phyloP scores from a whole-genome alignment of 2,888 invertebrate genomes.

The Reticulitermes lucifugus region DNA sequence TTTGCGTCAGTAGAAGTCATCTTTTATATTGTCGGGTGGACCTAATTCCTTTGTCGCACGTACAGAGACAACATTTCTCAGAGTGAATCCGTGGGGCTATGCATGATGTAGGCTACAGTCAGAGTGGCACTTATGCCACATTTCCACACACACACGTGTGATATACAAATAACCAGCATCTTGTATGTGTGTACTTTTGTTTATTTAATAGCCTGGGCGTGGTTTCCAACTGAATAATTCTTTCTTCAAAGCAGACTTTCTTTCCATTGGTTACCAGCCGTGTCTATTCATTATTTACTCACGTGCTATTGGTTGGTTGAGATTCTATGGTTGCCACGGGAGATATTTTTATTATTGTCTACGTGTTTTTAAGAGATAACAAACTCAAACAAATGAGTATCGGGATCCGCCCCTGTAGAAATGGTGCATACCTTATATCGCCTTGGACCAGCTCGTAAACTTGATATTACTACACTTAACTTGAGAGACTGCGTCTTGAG shows the following conservation, averaged over 20 bases:
- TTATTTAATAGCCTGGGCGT: conserved; percentile 50
- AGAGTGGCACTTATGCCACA: conserved; percentile 3
- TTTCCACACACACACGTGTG: not conserved
- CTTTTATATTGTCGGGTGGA: no score
- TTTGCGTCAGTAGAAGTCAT: no score
- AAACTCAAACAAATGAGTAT: conserved; percentile 42
- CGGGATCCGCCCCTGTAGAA: conserved; percentile 18
- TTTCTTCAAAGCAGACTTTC: conserved; percentile 38
- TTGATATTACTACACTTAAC: not conserved
- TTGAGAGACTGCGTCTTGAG: not conserved
- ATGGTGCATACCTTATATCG: conserved; percentile 2
- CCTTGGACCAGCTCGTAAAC: not conserved
- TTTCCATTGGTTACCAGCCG: conserved; percentile 29
- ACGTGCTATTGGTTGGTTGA: conserved; percentile 32
- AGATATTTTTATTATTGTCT: conserved; percentile 44
- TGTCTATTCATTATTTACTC: conserved; percentile 34
- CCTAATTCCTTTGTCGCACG: no score
- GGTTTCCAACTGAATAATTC: conserved; percentile 40
- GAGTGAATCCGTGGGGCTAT: no score
- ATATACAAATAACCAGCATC: conserved; percentile 18
- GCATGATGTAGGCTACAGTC: not conserved
- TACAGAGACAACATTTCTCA: no score
- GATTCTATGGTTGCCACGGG: conserved; percentile 32
- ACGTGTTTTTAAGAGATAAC: conserved; percentile 34
- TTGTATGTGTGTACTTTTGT: conserved; percentile 47